Evolutionary conservation across 2,797 vertebrate species (phyloP).

Genomic region (Chaetophractus vellerosus): DNA sequence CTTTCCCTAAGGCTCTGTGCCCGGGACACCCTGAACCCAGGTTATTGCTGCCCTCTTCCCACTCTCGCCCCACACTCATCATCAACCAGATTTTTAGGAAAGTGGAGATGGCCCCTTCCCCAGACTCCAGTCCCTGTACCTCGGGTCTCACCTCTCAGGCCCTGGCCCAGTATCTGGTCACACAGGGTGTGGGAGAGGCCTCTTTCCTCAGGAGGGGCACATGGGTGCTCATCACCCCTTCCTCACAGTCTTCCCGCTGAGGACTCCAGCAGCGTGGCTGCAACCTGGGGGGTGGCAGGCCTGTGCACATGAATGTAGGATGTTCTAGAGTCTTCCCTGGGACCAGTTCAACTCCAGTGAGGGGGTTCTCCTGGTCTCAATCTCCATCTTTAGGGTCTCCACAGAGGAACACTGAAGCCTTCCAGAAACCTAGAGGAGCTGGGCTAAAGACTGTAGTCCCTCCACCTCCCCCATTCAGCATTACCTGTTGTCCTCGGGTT

Average conservation of each 20-base stretch:
- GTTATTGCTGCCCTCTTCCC: not conserved
- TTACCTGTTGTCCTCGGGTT: not conserved
- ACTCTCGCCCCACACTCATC: too few relatives aligned
- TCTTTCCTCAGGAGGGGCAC: not conserved
- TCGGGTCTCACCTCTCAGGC: constrained; percentile 67
- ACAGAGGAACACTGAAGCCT: constrained; percentile 63
- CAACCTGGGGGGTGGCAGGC: not conserved
- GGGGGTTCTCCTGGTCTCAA: not conserved
- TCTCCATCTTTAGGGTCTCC: constrained; percentile 35
- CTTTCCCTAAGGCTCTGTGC: not conserved
- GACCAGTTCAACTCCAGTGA: constrained; percentile 43
- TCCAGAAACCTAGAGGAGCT: constrained; percentile 65
- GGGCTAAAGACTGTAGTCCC: not conserved
- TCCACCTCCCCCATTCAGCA: not conserved
- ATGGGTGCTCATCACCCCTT: not conserved
- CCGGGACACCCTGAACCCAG: not conserved
- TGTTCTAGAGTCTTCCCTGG: not conserved
- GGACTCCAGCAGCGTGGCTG: not conserved
- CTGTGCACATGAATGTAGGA: constrained; percentile 20
- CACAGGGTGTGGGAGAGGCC: not conserved
- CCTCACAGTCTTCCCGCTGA: not conserved
- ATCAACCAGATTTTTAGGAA: not conserved
- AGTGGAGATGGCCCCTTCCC: not conserved
- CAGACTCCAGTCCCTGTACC: constrained; percentile 8
- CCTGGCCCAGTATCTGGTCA: constrained; percentile 61